phyloP scores from a whole-genome alignment of 2,888 invertebrate genomes.

The Epinotia demarniana region DNA sequence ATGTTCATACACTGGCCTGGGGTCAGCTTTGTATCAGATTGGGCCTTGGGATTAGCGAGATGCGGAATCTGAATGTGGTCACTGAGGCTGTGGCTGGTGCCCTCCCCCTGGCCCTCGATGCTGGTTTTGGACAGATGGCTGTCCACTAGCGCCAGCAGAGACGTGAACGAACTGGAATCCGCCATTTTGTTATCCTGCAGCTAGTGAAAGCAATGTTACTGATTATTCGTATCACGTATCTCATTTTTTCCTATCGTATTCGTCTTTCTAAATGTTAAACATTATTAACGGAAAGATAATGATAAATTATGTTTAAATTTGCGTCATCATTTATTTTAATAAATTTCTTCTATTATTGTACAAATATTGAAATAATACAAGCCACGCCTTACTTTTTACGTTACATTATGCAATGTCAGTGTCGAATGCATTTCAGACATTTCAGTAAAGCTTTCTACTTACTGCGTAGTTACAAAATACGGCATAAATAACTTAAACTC shows the following conservation, averaged over 20 bases:
- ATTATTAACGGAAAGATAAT: too few relatives aligned
- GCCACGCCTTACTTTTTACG: background rate
- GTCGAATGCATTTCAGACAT: background rate
- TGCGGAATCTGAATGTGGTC: slow-evolving; percentile 52
- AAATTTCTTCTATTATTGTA: background rate
- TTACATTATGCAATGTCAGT: slow-evolving; percentile 15
- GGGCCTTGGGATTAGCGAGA: slow-evolving; percentile 48
- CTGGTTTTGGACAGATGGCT: slow-evolving; percentile 73
- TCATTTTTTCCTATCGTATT: too few relatives aligned
- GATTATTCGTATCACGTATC: too few relatives aligned
- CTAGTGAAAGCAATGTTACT: background rate
- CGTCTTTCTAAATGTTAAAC: too few relatives aligned
- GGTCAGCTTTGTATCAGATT: slow-evolving; percentile 59
- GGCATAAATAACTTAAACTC: background rate
- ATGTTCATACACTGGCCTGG: slow-evolving; percentile 61
- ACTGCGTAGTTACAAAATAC: slow-evolving; percentile 17
- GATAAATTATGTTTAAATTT: too few relatives aligned
- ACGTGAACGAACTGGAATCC: slow-evolving; percentile 70
- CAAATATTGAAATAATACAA: background rate
- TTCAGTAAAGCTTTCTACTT: background rate
- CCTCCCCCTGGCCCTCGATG: slow-evolving; percentile 54
- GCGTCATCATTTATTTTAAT: too few relatives aligned
- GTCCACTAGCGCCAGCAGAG: slow-evolving; percentile 71
- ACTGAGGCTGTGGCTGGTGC: slow-evolving; percentile 51
- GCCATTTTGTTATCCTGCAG: slow-evolving; percentile 55